Percentiles rank a stretch among this genome's conserved stretches.
These are phyloP conservation scores for Agrochola lota DNA, from an alignment of 2,888 invertebrate species.

Conservation along the genomic window DNA sequence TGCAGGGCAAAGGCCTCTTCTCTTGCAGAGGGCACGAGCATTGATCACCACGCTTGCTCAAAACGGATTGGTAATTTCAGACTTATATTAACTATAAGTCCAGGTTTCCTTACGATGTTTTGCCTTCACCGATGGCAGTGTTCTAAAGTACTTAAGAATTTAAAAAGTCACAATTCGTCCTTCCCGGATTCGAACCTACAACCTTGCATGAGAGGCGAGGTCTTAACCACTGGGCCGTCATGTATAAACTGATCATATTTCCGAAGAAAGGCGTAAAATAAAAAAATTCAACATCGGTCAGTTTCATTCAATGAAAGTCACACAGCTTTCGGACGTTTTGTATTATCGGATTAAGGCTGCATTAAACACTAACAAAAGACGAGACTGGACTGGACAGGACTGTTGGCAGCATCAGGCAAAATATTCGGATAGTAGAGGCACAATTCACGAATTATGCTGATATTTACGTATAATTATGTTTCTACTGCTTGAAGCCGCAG, in stretches of 20 bases:
- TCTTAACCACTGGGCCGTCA: not conserved
- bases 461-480: not conserved
- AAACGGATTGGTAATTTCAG: not conserved
- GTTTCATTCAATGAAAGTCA: not conserved
- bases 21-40: not conserved
- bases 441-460: not conserved
- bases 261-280: not conserved
- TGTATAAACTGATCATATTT: not conserved
- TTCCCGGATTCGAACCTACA: not conserved
- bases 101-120: too few species aligned
- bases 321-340: not conserved
- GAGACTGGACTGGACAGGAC: not conserved
- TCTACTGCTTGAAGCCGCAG: not conserved
- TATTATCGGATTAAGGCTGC: not conserved
- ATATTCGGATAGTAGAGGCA: not conserved
- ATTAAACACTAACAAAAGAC: not conserved
- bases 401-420: not conserved
- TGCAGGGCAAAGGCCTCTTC: too few species aligned
- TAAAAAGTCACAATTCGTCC: not conserved
- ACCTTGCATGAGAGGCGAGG: not conserved
- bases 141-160: not conserved
- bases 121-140: too few species aligned
- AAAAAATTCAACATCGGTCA: too few species aligned
- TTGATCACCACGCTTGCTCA: not conserved
- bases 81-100: too few species aligned